Conservation (phyloP, 2,113 vertebrate genomes). For the Clarias gariepinus region DNA sequence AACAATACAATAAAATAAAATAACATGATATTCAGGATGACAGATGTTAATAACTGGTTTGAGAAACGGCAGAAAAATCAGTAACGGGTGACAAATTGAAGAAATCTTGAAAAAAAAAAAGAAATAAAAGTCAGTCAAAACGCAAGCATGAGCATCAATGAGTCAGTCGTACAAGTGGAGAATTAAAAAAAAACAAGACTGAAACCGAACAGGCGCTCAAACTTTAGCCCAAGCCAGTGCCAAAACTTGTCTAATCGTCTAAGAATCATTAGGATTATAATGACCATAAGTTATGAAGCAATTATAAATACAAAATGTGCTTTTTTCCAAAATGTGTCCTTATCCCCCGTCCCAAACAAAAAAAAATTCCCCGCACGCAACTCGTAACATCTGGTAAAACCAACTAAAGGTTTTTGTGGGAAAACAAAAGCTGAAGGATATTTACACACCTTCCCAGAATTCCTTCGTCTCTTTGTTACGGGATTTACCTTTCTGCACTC, state of each 20-base stretch:
- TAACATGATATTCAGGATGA: background rate
- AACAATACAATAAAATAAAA: background rate
- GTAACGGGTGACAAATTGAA: background rate
- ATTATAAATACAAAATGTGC: background rate
- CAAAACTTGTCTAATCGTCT: background rate
- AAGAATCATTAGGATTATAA: background rate
- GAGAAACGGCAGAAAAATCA: background rate
- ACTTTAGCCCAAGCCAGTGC: background rate
- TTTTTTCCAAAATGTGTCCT: too few species aligned
- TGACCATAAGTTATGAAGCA: background rate
- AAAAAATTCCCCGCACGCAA: background rate
- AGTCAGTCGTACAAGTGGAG: background rate
- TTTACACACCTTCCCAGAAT: background rate
- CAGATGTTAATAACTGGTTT: background rate
- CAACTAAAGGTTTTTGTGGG: background rate
- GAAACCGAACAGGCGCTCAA: background rate
- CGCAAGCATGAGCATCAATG: background rate
- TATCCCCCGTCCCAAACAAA: too few species aligned
- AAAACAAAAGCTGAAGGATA: background rate
- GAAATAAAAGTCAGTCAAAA: background rate
- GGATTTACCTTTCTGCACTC: slow-evolving; percentile 68
- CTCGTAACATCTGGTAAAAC: background rate
- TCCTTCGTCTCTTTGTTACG: slow-evolving; percentile 56
- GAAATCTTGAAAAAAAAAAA: background rate
- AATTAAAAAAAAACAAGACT: background rate